phyloP scores from a whole-genome alignment of 2,113 vertebrate species.

The Phrynosoma blainvillii region DNA sequence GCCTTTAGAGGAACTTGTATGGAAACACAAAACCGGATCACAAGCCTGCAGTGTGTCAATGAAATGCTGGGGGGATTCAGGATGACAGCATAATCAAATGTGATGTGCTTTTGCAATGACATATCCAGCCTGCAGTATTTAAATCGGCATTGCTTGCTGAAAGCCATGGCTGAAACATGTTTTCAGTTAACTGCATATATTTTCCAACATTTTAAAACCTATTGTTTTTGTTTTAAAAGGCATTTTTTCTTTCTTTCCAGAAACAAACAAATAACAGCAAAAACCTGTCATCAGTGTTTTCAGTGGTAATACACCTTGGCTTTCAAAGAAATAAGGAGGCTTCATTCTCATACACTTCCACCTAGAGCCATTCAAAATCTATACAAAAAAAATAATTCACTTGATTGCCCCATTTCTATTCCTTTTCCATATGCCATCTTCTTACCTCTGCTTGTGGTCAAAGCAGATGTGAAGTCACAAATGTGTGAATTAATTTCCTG shows the following conservation, averaged over 20 bases:
- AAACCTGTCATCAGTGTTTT: slow-evolving; percentile 39
- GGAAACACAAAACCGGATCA: slow-evolving; percentile 54
- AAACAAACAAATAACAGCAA: slow-evolving; percentile 17
- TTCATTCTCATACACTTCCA: background rate
- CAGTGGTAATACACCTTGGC: slow-evolving; percentile 26
- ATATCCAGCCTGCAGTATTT: slow-evolving; percentile 62
- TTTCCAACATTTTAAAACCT: slow-evolving; percentile 52
- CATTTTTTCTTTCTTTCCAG: slow-evolving; percentile 35
- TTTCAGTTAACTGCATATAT: slow-evolving; percentile 68
- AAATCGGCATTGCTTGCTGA: slow-evolving; percentile 55
- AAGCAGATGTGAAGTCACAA: background rate
- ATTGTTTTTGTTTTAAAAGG: slow-evolving; percentile 28
- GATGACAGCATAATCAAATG: slow-evolving; percentile 65
- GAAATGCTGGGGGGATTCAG: slow-evolving; percentile 62
- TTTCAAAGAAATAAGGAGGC: slow-evolving; percentile 44
- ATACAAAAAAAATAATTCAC: slow-evolving; percentile 35
- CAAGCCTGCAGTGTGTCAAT: slow-evolving; percentile 70
- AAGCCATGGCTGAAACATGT: slow-evolving; percentile 58
- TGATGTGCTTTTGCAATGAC: slow-evolving; percentile 66
- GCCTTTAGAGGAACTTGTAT: slow-evolving; percentile 51
- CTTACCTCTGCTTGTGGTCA: background rate
- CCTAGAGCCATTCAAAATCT: slow-evolving; percentile 21
- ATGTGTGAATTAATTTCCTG: background rate
- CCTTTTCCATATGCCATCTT: background rate
- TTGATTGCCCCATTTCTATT: background rate